A percentile compares a stretch with the other conserved stretches of the same genome.
Evolutionary conservation across 2,797 vertebrate genomes (phyloP).

Genomic region (Ctenopoma kingsleyae): DNA sequence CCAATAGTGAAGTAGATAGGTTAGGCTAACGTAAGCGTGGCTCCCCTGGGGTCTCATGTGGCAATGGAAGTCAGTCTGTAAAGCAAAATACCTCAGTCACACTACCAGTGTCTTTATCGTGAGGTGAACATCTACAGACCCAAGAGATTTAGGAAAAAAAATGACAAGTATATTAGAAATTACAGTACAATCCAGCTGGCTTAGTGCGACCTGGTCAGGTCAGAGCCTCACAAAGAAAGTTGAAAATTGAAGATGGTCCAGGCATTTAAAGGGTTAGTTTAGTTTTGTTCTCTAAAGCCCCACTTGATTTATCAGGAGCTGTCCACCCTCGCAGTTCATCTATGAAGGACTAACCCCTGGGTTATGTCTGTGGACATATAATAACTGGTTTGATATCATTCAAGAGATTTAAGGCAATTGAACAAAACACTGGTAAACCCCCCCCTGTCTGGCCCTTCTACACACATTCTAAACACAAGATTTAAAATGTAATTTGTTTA

Average conservation of each 20-base stretch:
- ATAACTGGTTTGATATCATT: conserved; percentile 42
- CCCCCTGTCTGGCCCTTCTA: neutral
- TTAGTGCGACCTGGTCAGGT: conserved; percentile 48
- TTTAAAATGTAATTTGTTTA: neutral
- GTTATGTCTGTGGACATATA: conserved; percentile 31
- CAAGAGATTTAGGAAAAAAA: conserved; percentile 27
- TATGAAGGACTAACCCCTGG: conserved; percentile 48
- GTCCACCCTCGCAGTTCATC: conserved; percentile 42
- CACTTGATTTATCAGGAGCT: conserved; percentile 45
- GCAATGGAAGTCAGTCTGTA: conserved; percentile 60
- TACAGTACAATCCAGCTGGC: conserved; percentile 35
- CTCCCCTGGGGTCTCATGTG: conserved; percentile 51
- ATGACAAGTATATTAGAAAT: conserved; percentile 35
- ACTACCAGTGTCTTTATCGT: conserved; percentile 69
- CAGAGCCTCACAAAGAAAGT: conserved; percentile 43
- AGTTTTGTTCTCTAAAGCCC: conserved; percentile 50
- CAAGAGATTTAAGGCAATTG: conserved; percentile 48
- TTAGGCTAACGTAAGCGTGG: conserved; percentile 53
- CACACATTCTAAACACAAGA: conserved; percentile 4
- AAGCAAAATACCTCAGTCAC: conserved; percentile 70
- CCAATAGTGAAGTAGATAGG: conserved; percentile 67
- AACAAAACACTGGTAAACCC: conserved; percentile 28
- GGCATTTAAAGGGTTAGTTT: conserved; percentile 54
- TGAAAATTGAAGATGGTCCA: conserved; percentile 48
- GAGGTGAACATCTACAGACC: conserved; percentile 57